Percentiles rank a stretch among this genome's conserved stretches.
Evolutionary conservation across 2,888 invertebrate genomes (phyloP).

Genomic region (Tanypteryx hageni): DNA sequence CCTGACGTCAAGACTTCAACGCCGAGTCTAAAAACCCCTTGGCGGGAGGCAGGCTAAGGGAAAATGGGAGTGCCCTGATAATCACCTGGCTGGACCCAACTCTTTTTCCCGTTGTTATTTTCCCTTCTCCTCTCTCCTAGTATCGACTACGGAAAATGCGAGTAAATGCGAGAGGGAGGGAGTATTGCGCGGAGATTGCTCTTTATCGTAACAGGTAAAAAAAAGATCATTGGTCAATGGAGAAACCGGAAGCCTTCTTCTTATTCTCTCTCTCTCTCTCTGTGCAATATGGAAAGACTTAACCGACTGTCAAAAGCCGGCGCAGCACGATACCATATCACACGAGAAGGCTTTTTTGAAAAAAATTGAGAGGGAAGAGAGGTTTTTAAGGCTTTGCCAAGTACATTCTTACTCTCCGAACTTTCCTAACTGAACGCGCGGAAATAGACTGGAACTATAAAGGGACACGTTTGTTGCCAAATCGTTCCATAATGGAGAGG

Average conservation of each 20-base stretch:
- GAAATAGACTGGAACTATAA: not conserved
- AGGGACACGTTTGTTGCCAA: conserved; percentile 19
- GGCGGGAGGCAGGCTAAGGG: not conserved
- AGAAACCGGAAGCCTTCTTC: not conserved
- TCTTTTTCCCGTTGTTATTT: no score
- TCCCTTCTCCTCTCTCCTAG: not conserved
- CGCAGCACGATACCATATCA: no score
- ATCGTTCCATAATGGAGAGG: not conserved
- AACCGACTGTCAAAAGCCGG: not conserved
- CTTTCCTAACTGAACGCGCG: not conserved
- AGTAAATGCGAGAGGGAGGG: no score
- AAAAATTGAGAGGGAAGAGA: not conserved
- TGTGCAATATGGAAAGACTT: not conserved
- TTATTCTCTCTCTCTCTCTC: not conserved
- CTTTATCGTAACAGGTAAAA: no score
- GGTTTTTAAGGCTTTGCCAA: not conserved
- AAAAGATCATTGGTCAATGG: no score
- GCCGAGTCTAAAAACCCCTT: not conserved
- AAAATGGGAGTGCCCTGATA: no score
- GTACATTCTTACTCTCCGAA: not conserved
- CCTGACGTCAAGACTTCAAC: not conserved
- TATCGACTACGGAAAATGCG: no score
- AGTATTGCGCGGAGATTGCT: no score
- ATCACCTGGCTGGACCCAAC: no score
- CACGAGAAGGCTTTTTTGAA: not conserved